Evolutionary conservation across 2,797 vertebrate species (phyloP), one percentile per base, ranked within the genome.

Genomic region (Margarornis squamiger): DNA sequence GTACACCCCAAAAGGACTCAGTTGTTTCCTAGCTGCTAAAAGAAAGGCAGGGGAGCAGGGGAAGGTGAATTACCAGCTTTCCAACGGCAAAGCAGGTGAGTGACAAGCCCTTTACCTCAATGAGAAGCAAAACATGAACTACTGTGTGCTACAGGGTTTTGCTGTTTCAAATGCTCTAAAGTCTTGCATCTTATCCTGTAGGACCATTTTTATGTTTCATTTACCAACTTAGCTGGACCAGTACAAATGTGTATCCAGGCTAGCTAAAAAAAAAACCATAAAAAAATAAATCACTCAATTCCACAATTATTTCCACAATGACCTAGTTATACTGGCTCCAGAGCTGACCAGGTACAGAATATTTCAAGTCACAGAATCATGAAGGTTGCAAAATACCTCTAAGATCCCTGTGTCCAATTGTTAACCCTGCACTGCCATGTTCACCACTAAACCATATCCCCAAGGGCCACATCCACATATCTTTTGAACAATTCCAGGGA

Each of bases 131-230:
- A 73, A 32, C 23, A 23, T 26, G 21, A 85, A 85, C 21, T 49
- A 36, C 32, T 0, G 2, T 0, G 0, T 29, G n/a, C 36, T 54
- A 52, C 65, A 57, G 13, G 4, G 22, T 49, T 85, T 65, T 63
- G 46, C 38, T 48, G 26, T 32, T 55, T 67, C 51, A 79, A 77
- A 49, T 10, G 36, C 62, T 75, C 30, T 58, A 54, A 85, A 66
- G 30, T 41, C 55, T 22, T 71, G 10, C 18, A 66, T 24, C 39
- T 59, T 73, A 76, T 79, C 48, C 72, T 46, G 68, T 4, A 59
- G 29, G 36, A 21, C 4, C 8, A 41, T 34, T 78, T 73, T 73
- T 36, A 52, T 3, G 14, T 54, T 90, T 84, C 23, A 41, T 70
- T 86, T 73, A 70, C 29, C 4, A 8, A 0, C 26, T 39, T 73